Evolutionary conservation across 2,797 vertebrate genomes (phyloP).

Genomic region (Oreochromis mossambicus): DNA sequence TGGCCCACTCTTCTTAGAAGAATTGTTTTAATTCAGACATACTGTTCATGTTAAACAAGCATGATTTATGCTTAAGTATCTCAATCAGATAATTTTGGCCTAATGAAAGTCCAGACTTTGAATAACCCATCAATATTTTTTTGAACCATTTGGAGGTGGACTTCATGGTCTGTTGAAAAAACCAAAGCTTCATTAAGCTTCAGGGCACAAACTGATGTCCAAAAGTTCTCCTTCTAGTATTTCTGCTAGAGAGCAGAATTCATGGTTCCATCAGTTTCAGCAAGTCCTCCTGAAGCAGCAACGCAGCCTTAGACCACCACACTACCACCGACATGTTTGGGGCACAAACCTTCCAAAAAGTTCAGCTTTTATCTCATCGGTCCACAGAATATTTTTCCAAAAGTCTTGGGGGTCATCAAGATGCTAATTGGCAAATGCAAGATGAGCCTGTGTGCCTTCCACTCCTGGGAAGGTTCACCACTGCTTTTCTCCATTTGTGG

Average conservation of each 20-base stretch:
- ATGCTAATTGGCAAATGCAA: neutral
- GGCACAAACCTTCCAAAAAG: neutral
- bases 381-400: neutral
- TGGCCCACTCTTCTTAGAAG: neutral
- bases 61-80: neutral
- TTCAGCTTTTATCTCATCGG: neutral
- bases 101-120: neutral
- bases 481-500: neutral
- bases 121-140: neutral
- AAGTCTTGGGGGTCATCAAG: neutral
- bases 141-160: neutral
- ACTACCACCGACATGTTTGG: neutral
- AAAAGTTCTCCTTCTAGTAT: neutral
- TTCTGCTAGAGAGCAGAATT: neutral
- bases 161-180: neutral
- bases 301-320: neutral
- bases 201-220: neutral
- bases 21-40: neutral
- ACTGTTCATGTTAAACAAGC: neutral
- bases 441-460: neutral
- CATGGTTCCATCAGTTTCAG: neutral
- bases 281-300: neutral
- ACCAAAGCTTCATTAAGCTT: neutral
- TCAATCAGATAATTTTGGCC: neutral
- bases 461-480: neutral